These are phyloP conservation scores for Heterotis niloticus DNA, from an alignment of 2,113 vertebrate species.

Conservation along the genomic window DNA sequence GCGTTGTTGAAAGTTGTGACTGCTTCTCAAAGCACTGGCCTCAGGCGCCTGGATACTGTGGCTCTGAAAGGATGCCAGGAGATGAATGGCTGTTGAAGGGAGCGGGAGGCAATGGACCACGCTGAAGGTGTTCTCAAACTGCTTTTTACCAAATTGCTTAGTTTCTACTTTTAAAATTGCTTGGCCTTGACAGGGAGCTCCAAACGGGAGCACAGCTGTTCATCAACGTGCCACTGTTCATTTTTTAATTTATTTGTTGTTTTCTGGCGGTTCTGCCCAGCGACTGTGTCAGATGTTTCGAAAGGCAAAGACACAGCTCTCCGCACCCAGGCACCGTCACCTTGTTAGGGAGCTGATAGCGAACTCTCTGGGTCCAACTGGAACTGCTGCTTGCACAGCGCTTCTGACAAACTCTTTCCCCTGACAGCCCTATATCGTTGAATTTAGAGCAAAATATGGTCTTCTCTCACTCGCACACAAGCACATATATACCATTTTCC, in stretches of 20 bases:
- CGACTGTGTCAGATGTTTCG: background rate
- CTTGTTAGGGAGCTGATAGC: background rate
- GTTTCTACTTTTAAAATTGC: background rate
- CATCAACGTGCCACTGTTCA: background rate
- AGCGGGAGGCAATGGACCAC: background rate
- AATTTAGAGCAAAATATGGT: background rate
- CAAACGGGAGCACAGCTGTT: background rate
- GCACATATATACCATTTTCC: background rate
- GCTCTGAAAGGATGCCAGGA: background rate
- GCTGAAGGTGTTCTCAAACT: background rate
- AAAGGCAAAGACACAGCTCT: background rate
- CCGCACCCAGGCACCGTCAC: background rate
- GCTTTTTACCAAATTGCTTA: background rate
- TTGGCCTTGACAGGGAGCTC: background rate
- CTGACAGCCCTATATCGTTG: background rate
- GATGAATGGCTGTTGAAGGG: background rate
- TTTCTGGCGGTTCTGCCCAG: background rate
- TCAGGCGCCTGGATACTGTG: background rate
- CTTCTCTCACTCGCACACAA: background rate
- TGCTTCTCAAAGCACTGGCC: background rate
- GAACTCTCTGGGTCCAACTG: background rate
- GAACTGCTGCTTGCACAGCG: background rate
- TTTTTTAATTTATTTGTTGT: background rate
- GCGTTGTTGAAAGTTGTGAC: no score
- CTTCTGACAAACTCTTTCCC: background rate